phyloP scores from a whole-genome alignment of 2,113 vertebrate species.

The Phrynocephalus versicolor region DNA sequence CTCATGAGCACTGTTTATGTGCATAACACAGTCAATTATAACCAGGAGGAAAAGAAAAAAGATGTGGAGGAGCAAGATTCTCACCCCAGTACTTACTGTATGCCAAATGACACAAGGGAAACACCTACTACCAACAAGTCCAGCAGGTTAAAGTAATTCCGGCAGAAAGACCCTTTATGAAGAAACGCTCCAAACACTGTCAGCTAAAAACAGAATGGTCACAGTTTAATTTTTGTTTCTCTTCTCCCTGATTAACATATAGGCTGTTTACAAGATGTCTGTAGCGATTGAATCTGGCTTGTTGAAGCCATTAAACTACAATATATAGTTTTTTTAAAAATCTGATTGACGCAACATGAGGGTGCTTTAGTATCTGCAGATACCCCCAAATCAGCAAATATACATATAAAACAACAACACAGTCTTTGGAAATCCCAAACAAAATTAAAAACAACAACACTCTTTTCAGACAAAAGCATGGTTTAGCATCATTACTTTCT shows the following conservation, averaged over 20 bases:
- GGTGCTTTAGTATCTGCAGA: neutral
- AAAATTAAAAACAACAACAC: neutral
- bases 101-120: constrained; percentile 96
- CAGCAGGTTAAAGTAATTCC: constrained; percentile 98
- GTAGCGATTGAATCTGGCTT: constrained; percentile 34
- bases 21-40: neutral
- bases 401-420: neutral
- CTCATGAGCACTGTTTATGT: neutral
- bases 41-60: constrained; percentile 34
- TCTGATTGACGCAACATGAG: constrained; percentile 21
- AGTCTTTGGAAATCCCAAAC: neutral
- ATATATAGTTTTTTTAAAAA: neutral
- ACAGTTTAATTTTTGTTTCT: constrained; percentile 51
- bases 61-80: neutral
- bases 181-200: constrained; percentile 96
- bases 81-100: constrained; percentile 88
- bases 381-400: neutral
- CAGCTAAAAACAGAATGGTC: constrained; percentile 84
- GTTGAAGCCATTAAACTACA: constrained; percentile 19
- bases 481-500: neutral
- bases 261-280: constrained; percentile 76
- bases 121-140: constrained; percentile 98
- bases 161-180: constrained; percentile 98
- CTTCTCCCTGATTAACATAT: constrained; percentile 52
- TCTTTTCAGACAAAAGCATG: neutral